phyloP scores from a whole-genome alignment of 2,888 invertebrate species.

The Drosophila borealis region DNA sequence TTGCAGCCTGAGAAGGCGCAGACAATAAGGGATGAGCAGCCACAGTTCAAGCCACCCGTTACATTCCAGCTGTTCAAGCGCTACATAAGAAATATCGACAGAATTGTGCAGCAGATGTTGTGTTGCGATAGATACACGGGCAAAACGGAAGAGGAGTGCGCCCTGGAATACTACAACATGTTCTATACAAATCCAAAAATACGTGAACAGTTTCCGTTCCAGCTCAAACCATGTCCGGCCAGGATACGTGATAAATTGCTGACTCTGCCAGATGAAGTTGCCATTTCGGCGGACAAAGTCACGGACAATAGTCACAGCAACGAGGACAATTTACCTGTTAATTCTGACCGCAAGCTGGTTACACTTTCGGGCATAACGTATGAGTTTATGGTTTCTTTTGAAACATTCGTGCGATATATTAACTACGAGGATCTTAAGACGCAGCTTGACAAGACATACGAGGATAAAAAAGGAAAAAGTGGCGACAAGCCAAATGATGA shows the following conservation, averaged over 20 bases:
- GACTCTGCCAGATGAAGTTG: neutral
- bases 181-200: conserved; percentile 46
- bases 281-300: neutral
- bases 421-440: conserved; percentile 25
- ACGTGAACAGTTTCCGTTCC: conserved; percentile 35
- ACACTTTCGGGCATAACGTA: conserved; percentile 23
- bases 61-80: conserved; percentile 28
- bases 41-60: conserved; percentile 16
- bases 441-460: neutral
- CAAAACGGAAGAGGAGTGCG: conserved; percentile 28
- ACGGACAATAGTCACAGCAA: neutral
- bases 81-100: conserved; percentile 36
- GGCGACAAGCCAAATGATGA: neutral
- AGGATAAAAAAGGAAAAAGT: neutral
- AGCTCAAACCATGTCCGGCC: conserved; percentile 49
- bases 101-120: conserved; percentile 46
- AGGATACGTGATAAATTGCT: conserved; percentile 33
- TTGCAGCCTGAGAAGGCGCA: neutral
- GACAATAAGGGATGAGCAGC: neutral
- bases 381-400: conserved; percentile 13
- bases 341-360: neutral
- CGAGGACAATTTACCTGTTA: neutral
- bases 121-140: conserved; percentile 16
- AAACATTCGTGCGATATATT: conserved; percentile 23
- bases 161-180: conserved; percentile 35